Percentiles rank a stretch among this genome's conserved stretches.
Evolutionary conservation across 2,797 vertebrate species (phyloP).

Genomic region (Hypotaenidia philippensis): DNA sequence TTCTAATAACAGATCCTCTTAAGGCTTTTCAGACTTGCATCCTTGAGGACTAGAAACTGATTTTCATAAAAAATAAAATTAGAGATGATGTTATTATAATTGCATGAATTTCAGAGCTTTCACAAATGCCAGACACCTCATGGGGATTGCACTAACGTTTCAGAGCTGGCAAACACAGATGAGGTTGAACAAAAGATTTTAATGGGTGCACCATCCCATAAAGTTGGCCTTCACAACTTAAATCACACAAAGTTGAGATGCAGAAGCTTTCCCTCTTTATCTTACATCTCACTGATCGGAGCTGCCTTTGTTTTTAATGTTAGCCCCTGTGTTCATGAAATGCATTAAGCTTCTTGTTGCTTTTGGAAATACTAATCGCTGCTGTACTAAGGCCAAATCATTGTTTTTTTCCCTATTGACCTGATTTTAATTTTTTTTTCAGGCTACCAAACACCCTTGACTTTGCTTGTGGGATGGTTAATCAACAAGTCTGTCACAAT

Average conservation of each 20-base stretch:
- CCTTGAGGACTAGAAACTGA: not conserved
- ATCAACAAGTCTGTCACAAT: conserved; percentile 82
- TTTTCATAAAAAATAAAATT: not conserved
- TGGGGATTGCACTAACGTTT: not conserved
- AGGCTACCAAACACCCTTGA: conserved; percentile 64
- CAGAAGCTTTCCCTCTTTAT: not conserved
- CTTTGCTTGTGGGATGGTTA: conserved; percentile 69
- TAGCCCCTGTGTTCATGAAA: not conserved
- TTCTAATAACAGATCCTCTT: not conserved
- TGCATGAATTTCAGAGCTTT: not conserved
- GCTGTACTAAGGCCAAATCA: not conserved
- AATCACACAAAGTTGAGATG: not conserved
- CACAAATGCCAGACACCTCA: conserved; percentile 1
- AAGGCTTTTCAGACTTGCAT: not conserved
- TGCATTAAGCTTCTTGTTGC: not conserved
- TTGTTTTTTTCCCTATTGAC: conserved; percentile 50
- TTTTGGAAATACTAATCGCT: not conserved
- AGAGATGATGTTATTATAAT: not conserved
- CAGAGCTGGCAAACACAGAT: not conserved
- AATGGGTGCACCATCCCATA: not conserved
- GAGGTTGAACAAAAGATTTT: not conserved
- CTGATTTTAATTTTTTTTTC: not conserved
- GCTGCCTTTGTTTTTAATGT: not conserved
- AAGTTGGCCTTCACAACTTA: not conserved
- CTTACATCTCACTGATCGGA: not conserved